Evolutionary conservation across 2,113 vertebrate genomes (phyloP).

Genomic region (Oncorhynchus masou): DNA sequence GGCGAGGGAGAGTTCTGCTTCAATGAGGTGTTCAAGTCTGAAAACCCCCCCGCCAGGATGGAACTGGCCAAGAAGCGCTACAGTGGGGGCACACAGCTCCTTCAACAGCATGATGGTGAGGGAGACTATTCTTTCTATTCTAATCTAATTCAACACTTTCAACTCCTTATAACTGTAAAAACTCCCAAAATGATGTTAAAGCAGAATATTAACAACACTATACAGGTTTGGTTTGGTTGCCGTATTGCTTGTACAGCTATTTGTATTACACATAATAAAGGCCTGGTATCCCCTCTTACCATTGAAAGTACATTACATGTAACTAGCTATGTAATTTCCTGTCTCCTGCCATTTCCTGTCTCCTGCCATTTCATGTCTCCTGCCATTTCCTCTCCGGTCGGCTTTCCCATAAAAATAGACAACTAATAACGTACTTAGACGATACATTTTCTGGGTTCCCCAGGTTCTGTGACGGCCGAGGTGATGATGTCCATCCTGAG

Average conservation of each 20-base stretch:
- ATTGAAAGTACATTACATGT: no score
- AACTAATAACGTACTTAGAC: no score
- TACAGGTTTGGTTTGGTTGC: no score
- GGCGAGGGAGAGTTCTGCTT: constrained; percentile 83
- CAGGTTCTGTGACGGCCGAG: constrained; percentile 81
- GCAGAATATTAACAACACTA: no score
- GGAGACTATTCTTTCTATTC: background rate
- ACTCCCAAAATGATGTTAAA: no score
- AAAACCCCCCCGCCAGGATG: constrained; percentile 83
- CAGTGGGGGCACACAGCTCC: constrained; percentile 77
- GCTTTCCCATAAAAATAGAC: background rate
- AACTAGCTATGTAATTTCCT: no score
- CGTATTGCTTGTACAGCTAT: no score
- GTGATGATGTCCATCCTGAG: constrained; percentile 88
- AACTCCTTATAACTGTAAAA: no score
- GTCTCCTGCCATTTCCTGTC: no score
- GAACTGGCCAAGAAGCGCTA: constrained; percentile 86
- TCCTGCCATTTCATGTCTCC: background rate
- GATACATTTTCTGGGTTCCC: background rate
- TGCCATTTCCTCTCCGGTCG: background rate
- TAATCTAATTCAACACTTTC: no score
- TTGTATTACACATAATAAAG: background rate
- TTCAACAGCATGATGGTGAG: constrained; percentile 75
- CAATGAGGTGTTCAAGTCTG: constrained; percentile 73
- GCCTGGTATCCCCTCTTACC: no score